phyloP scores from a whole-genome alignment of 2,797 vertebrate species.

The Coregonus sp. region DNA sequence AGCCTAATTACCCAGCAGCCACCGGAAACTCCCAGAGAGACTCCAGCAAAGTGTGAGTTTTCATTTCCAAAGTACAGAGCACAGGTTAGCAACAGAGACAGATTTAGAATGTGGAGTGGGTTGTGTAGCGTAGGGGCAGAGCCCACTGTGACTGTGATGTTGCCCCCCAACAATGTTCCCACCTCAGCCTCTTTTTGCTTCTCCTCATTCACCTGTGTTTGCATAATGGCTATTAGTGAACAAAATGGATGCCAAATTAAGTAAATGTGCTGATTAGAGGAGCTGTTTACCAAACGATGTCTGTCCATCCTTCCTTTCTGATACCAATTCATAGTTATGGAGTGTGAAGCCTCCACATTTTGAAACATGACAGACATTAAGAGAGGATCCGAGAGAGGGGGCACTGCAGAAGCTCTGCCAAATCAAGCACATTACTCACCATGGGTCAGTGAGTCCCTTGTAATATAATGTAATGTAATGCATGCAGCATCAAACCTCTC shows the following conservation, averaged over 20 bases:
- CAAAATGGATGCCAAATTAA: constrained; percentile 52
- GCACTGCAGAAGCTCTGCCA: constrained; percentile 28
- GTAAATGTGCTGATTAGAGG: constrained; percentile 39
- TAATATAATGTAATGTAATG: not conserved
- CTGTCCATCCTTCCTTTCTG: constrained; percentile 11
- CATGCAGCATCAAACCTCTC: constrained; percentile 1
- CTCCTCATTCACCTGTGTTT: constrained; percentile 15
- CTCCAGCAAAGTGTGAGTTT: constrained; percentile 20
- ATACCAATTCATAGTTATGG: constrained; percentile 38
- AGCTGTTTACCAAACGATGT: constrained; percentile 32
- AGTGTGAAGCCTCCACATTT: constrained; percentile 36
- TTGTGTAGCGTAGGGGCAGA: constrained; percentile 31
- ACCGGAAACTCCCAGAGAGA: constrained; percentile 22
- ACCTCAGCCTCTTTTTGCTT: constrained; percentile 13
- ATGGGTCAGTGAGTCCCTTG: not conserved
- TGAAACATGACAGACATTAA: constrained; percentile 42
- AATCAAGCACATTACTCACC: constrained; percentile 35
- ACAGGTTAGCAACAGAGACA: constrained; percentile 50
- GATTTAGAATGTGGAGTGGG: constrained; percentile 60
- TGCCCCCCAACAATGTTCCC: constrained; percentile 20
- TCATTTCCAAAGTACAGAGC: constrained; percentile 25
- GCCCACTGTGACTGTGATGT: constrained; percentile 29
- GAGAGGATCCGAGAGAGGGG: constrained; percentile 43
- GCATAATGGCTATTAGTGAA: constrained; percentile 43
- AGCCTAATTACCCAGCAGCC: constrained; percentile 49